Base-by-base conservation (phyloP, 2,113 vertebrate genomes). In the Pteronura brasiliensis region DNA sequence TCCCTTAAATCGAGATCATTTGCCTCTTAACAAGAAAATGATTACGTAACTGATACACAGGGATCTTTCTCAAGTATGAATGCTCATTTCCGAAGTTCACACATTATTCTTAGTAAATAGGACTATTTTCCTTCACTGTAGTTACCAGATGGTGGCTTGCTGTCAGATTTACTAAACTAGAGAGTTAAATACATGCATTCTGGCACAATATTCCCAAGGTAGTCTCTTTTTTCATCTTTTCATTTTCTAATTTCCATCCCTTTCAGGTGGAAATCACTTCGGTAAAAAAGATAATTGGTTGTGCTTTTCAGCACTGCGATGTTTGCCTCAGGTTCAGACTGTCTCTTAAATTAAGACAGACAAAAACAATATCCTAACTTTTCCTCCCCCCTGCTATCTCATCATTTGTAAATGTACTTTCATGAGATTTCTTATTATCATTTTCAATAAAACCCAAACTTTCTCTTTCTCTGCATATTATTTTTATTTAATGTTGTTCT, bases 241-340 rank as follows among this genome's bases (percentile, higher is more conserved):
- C 61, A 59, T 96, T 98, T 98, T 93, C 95, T 97, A 94, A 98
- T 98, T 98, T 97, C 80, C 93, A 97, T 96, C 81, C 59, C 57
- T 98, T 98, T 98, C 98, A 98, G 96, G 96, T 97, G 87, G 94
- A 98, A 99, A 97, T 98, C 25, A 1, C 81, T 98, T 97, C 81
- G 57, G 89, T 92, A 96, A 97, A 98, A 98, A 87, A 95, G 94
- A 90, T 98, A 98, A 98, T 98, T 98, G 98, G 91, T 95, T 98
- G 96, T 98, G 97, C 96, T 98, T 98, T 97, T 97, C 97, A 98
- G 74, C 93, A 96, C 86, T 97, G 95, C 97, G 97, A 39, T 96
- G 87, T 97, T 98, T 98, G 97, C 96, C 97, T 98, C 84, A 92
- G 97, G 98, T 98, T 98, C 97, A 44, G 27, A 96, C 63, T 96